phyloP scores from a whole-genome alignment of 2,797 vertebrate species.

The Fistularia commersonii region DNA sequence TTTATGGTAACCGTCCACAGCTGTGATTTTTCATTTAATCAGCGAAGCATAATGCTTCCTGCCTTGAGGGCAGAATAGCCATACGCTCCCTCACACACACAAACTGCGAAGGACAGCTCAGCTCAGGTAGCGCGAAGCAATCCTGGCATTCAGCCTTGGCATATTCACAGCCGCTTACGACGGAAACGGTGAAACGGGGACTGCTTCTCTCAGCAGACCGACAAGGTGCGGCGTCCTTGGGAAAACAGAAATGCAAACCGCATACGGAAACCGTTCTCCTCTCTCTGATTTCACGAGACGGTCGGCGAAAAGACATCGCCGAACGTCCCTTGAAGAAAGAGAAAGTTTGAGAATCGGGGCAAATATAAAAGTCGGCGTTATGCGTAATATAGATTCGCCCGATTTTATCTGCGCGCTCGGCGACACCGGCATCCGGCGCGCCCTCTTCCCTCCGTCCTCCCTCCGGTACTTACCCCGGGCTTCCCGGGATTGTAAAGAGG shows the following conservation, averaged over 20 bases:
- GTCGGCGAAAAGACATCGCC: slow-evolving; percentile 48
- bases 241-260: slow-evolving; percentile 37
- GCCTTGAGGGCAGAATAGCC: slow-evolving; percentile 51
- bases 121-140: slow-evolving; percentile 69
- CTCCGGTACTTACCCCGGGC: slow-evolving; percentile 36
- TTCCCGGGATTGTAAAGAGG: slow-evolving; percentile 66
- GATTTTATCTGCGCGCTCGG: too few relatives aligned
- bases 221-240: slow-evolving; percentile 63
- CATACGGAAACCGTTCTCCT: slow-evolving; percentile 22
- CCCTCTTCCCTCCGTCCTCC: slow-evolving; percentile 11
- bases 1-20: slow-evolving; percentile 53
- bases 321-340: not conserved
- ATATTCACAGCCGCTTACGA: slow-evolving; percentile 57
- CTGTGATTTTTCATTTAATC: slow-evolving; percentile 64
- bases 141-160: slow-evolving; percentile 61
- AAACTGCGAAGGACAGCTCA: slow-evolving; percentile 63
- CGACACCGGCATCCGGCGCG: too few relatives aligned
- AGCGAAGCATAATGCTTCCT: slow-evolving; percentile 56
- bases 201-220: slow-evolving; percentile 39
- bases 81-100: slow-evolving; percentile 34
- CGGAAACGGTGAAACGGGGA: slow-evolving; percentile 58
- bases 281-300: slow-evolving; percentile 48
- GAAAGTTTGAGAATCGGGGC: not conserved
- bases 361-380: too few relatives aligned
- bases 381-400: too few relatives aligned